phyloP scores from a whole-genome alignment of 2,113 vertebrate species.

The Eudorcas thomsonii region DNA sequence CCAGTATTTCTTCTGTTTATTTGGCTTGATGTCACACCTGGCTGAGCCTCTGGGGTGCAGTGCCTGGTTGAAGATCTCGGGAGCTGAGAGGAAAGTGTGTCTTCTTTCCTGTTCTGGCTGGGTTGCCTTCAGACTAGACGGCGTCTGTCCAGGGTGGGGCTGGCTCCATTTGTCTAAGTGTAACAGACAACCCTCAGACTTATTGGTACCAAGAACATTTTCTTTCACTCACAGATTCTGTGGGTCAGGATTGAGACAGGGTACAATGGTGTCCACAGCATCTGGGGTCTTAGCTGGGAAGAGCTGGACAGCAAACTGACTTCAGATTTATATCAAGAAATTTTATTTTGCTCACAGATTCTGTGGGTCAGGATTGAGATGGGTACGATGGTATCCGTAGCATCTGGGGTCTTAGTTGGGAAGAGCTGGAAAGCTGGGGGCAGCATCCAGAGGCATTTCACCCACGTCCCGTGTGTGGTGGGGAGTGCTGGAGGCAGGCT shows the following conservation, averaged over 20 bases:
- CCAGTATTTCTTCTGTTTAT: too few species aligned
- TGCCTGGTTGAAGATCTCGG: accelerated
- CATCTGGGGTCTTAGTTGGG: not conserved
- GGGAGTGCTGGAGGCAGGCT: not conserved
- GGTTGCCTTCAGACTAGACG: not conserved
- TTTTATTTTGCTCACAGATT: not conserved
- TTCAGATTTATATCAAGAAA: too few species aligned
- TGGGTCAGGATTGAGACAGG: not conserved
- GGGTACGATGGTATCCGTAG: accelerated
- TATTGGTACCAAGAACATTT: too few species aligned
- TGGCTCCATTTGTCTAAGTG: not conserved
- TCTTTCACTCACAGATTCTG: not conserved
- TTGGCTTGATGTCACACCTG: not conserved
- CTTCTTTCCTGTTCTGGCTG: not conserved
- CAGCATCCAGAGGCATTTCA: not conserved
- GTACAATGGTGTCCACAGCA: accelerated
- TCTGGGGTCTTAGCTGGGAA: not conserved
- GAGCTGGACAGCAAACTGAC: not conserved
- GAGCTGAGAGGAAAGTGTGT: accelerated
- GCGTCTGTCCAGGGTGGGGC: not conserved
- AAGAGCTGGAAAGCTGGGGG: not conserved
- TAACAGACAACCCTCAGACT: not conserved
- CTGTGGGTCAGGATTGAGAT: not conserved
- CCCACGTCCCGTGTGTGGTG: accelerated
- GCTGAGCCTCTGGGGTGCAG: not conserved